Base-by-base conservation (phyloP, 2,888 invertebrate species). In the Drosophila peninsularis region DNA sequence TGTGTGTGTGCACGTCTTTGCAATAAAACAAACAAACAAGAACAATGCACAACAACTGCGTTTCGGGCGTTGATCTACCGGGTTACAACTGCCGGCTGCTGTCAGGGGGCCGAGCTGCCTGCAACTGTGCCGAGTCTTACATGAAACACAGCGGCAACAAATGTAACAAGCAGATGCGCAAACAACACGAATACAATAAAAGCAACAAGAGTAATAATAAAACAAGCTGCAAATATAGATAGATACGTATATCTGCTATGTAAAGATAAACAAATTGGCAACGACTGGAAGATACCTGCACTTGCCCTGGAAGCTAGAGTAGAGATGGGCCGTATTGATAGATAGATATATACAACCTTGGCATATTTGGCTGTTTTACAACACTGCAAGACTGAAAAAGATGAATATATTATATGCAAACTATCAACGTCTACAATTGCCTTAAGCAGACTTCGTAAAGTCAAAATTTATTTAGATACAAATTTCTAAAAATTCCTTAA, bases 21-120 rank as follows among this genome's bases (percentile, higher is more conserved):
- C 85, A 72, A 83, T 85, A 82, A 85, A 88, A 84, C 72, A 76
- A 82, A 82, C 50, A 75, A 58, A 36, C 45, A 76, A 44, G 47
- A 76, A 63, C 61, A 54, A 32, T 30, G 32, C 37, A 39, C 53
- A 57, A 56, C 58, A 60, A 54, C 56, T 39, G 55, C 50, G 24
- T 69, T 75, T 71, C 37, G 62, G 68, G 49, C 69, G 85, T 75
- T 80, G 85, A 80, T 80, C 80, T 62, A 69, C 74, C 66, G 47
- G 60, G 54, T 60, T 68, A 68, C 66, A 19, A 56, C 37, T 47
- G 45, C 39, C 39, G 37, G n/a, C 41, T 69, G 24, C 58, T 58
- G 61, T 44, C 55, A 49, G 49, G 1, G 41, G 42, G 34, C 10
- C n/a, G 32, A 24, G 3, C 45, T 21, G 32, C 19, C 27, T 17